Evolutionary conservation across 2,113 vertebrate genomes (phyloP).

Genomic region (Stegostoma tigrinum): DNA sequence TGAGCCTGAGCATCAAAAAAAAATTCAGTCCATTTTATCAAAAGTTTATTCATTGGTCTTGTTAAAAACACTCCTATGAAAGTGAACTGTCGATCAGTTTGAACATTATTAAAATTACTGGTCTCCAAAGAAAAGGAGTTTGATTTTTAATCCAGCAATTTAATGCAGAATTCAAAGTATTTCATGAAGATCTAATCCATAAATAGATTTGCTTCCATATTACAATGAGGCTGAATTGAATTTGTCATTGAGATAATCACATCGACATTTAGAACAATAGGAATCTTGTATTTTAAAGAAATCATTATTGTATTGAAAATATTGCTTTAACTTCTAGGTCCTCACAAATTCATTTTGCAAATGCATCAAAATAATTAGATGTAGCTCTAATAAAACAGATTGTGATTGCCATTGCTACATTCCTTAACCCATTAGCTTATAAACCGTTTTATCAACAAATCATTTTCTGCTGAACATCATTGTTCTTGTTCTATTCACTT

Average conservation of each 20-base stretch:
- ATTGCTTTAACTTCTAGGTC: neutral
- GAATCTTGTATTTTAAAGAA: neutral
- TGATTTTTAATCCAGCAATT: neutral
- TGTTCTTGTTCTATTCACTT: neutral
- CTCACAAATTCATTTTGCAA: neutral
- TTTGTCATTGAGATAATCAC: too few species aligned
- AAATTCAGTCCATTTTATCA: neutral
- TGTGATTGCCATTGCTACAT: neutral
- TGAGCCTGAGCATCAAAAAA: too few species aligned
- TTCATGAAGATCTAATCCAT: neutral
- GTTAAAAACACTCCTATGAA: neutral
- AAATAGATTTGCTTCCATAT: neutral
- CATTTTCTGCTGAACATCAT: neutral
- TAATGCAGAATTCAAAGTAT: neutral
- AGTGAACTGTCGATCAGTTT: neutral
- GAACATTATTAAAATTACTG: neutral
- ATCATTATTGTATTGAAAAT: neutral
- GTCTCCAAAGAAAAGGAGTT: neutral
- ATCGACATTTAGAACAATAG: too few species aligned
- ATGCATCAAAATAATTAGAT: neutral
- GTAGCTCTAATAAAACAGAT: neutral
- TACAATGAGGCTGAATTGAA: neutral
- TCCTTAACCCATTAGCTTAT: neutral
- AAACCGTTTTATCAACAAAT: neutral
- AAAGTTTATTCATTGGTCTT: neutral